phyloP scores from a whole-genome alignment of 1,140 invertebrate genomes.

The Aphelinus certus region DNA sequence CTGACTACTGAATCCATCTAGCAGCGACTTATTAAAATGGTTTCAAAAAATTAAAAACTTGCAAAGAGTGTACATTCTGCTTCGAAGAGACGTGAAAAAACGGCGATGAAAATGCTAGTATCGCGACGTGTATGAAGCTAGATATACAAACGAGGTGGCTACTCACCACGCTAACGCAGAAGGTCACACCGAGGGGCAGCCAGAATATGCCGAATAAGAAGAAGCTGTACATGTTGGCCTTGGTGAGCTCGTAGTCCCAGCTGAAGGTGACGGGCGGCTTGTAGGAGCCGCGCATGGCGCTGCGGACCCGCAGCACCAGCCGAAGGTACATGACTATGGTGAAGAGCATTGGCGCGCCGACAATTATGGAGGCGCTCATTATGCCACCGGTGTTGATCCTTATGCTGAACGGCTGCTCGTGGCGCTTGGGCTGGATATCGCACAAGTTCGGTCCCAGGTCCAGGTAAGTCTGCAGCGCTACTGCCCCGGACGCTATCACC shows the following conservation, averaged over 20 bases:
- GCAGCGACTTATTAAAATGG: no score
- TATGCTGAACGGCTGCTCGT: conserved; percentile 52
- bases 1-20: no score
- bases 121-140: not conserved
- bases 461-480: conserved; percentile 67
- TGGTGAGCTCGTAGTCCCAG: conserved; percentile 72
- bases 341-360: conserved; percentile 67
- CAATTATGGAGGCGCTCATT: conserved; percentile 67
- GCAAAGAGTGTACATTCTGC: no score
- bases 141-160: not conserved
- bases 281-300: conserved; percentile 67
- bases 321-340: conserved; percentile 67
- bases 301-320: conserved; percentile 61
- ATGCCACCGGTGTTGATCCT: conserved; percentile 66
- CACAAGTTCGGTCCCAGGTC: conserved; percentile 75
- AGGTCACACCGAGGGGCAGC: conserved; percentile 73
- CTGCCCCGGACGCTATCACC: conserved; percentile 63
- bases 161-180: conserved; percentile 65
- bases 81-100: no score
- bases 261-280: conserved; percentile 72
- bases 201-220: conserved; percentile 73
- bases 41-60: no score
- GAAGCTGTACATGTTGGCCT: conserved; percentile 74
- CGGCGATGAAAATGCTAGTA: no score
- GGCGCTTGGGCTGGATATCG: conserved; percentile 52